Base-by-base conservation (phyloP, 1,140 invertebrate species). In the Teleogryllus occipitalis region DNA sequence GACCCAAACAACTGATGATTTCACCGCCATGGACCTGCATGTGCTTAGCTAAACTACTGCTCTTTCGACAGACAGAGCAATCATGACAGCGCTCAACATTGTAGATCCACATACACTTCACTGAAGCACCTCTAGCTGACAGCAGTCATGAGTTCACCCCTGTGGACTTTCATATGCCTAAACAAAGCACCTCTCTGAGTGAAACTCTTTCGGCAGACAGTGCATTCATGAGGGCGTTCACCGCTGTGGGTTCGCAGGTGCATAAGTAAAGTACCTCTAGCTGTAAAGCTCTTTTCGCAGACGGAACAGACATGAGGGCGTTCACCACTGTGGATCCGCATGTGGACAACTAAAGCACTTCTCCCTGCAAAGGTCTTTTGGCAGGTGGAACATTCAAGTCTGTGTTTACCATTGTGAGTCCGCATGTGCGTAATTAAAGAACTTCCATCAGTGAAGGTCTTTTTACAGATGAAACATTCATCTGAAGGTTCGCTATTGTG, bases 401-500 rank as follows among this genome's bases (percentile, higher is more conserved):
- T 10, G 10, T 65, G 1, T 39, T 39, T 39, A 39, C 27, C 27
- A 39, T 39, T 39, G 27, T 39, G 27, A 39, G 27, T 39, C 27
- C 27, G 27, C 21, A 54, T 22, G 72, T 81, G 80, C 74, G 39
- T 76, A 47, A 22, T 72, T 14, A 81, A 72, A 75, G 77, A 80
- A 22, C 47, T 54, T 48, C 72, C 48, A 5, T 80, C 75, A 8
- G 78, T 77, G 47, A 80, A 81, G 8, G 75, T 54, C 74, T 77
- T 79, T 15, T 80, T 81, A 65, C 83, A 84, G 74, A 82, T 75
- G 7, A 82, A 78, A 78, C 85, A 86, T n/a, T 80, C 80, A 80
- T 83, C 85, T n/a, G 85, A 84, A 82, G 84, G 84, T 49, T 83
- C 82, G 8, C 85, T 85, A 22, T 83, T 83, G 80, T 86, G 85